These are phyloP conservation scores for Rhegmatorhina hoffmannsi DNA, from an alignment of 2,113 vertebrate species.

Conservation along the genomic window DNA sequence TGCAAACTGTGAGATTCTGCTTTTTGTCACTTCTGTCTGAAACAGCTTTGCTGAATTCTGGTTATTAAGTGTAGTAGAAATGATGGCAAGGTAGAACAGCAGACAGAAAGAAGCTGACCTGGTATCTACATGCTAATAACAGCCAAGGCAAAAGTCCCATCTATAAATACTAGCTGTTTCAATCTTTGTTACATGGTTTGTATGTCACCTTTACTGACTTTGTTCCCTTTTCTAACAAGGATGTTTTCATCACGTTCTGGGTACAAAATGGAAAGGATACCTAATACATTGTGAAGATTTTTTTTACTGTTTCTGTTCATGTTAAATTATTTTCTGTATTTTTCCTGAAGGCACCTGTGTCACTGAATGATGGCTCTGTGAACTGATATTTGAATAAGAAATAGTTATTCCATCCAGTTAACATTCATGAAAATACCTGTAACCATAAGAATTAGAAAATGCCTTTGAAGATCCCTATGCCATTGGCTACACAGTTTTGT, in stretches of 20 bases:
- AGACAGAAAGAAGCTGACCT: not conserved
- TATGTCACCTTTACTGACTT: not conserved
- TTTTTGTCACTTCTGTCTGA: not conserved
- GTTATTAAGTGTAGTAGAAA: not conserved
- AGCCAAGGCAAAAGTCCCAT: not conserved
- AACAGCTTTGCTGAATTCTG: not conserved
- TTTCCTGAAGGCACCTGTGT: not conserved
- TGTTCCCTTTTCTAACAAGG: not conserved
- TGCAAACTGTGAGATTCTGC: not conserved
- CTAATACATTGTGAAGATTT: not conserved
- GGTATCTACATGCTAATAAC: not conserved
- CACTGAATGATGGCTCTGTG: not conserved
- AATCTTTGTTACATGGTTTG: not conserved
- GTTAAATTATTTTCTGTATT: not conserved
- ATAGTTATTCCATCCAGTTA: not conserved
- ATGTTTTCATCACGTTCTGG: not conserved
- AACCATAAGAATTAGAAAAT: not conserved
- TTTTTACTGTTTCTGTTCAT: not conserved
- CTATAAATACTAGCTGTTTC: not conserved
- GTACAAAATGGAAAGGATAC: not conserved
- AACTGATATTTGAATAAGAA: not conserved
- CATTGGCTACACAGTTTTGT: not conserved
- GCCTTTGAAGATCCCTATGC: not conserved
- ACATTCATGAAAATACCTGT: not conserved
- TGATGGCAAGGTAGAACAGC: not conserved